phyloP scores from a whole-genome alignment of 1,140 invertebrate genomes.

The Belonocnema kinseyi region DNA sequence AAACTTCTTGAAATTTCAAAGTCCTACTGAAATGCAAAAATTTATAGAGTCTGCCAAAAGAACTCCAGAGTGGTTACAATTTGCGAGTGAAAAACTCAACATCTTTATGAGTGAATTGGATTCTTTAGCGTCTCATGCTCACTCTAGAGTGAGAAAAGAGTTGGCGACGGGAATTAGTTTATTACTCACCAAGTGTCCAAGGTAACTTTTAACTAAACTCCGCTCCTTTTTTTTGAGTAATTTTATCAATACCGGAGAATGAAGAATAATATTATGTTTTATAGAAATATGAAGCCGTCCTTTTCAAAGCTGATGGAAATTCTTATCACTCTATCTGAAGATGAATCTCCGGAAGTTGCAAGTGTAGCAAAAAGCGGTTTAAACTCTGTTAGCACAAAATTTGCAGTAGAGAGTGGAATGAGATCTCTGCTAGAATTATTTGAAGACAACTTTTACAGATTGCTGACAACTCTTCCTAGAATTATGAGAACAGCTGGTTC shows the following conservation, averaged over 20 bases:
- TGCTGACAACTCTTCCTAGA: constrained; percentile 77
- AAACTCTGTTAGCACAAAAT: constrained; percentile 66
- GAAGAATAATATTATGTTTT: constrained; percentile 42
- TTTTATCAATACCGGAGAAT: constrained; percentile 3
- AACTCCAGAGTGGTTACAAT: constrained; percentile 77
- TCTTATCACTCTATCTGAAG: constrained; percentile 78
- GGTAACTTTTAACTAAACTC: constrained; percentile 64
- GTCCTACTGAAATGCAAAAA: constrained; percentile 62
- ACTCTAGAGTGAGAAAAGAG: constrained; percentile 77
- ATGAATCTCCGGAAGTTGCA: constrained; percentile 74
- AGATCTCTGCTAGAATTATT: constrained; percentile 75
- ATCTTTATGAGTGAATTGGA: constrained; percentile 74
- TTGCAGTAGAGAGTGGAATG: constrained; percentile 58
- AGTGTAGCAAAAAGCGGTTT: constrained; percentile 67
- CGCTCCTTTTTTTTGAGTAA: not conserved
- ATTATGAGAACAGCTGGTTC: constrained; percentile 79
- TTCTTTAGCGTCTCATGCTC: constrained; percentile 74
- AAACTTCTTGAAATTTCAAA: constrained; percentile 36
- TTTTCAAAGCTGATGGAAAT: constrained; percentile 77
- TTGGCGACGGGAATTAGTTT: constrained; percentile 73
- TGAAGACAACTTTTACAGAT: constrained; percentile 77
- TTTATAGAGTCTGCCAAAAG: constrained; percentile 71
- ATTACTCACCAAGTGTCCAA: constrained; percentile 76
- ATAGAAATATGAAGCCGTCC: constrained; percentile 78
- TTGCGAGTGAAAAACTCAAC: constrained; percentile 77